Base-by-base conservation (phyloP, 2,113 vertebrate species). In the Callionymus lyra region DNA sequence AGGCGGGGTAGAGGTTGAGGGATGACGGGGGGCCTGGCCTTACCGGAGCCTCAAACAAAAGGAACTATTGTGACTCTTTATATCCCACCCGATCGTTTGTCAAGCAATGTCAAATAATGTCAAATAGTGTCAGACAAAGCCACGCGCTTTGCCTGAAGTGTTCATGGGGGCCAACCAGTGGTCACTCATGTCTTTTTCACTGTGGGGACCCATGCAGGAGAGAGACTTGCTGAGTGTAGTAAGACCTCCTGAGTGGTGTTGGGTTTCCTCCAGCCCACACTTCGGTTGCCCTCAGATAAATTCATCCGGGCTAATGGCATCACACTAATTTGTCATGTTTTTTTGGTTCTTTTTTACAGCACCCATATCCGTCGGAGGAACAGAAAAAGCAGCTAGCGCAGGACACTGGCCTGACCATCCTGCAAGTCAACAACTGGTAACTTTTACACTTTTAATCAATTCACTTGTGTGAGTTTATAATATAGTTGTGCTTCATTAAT, bases 381-480 rank as follows among this genome's bases (percentile, higher is more conserved):
- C 82, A 84, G 66, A 84, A 84, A 46, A 84, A 83, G 59, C 82
- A 85, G 56, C 56, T 85, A 4, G 82, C 82, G 33, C 82, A 85
- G 51, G 82, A 85, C 68, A 85, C 82, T 17, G 82, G 82, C 8
- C 82, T 85, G 43, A 85, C 82, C 43, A 85, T 85, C 38, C 69
- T 83, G 12, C 82, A 84, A 56, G 82, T 84, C 17, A 84, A 84
- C 63, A 84, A 84, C 77, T 84, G 82, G 82, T 83, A 41, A 62
- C n/a, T n/a, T n/a, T 72, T 53, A 6, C 2, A 13, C 2, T 34
- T 34, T 8, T 21, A 6, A 10, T 6, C 9, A 31, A 15, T 27
- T n/a, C 17, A 40, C 12, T 12, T 19, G 10, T 8, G 5, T 9
- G n/a, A 2, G 15, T 37, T 9, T 13, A 14, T 14, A 37, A 9